Evolutionary conservation across 2,888 invertebrate species (phyloP).

Genomic region (Apeira syringaria): DNA sequence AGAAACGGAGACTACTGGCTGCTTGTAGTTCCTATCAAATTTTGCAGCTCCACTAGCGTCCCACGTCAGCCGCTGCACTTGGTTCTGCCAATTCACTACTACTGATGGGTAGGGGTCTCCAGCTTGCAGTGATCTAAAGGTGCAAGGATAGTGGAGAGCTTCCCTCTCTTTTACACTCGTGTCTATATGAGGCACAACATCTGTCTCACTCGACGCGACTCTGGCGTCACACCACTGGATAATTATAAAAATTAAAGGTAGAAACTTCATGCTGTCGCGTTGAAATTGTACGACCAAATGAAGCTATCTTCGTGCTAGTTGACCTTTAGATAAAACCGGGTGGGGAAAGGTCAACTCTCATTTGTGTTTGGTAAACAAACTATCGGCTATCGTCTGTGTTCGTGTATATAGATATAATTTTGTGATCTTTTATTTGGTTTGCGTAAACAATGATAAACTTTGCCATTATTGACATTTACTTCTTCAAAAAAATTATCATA

Average conservation of each 20-base stretch:
- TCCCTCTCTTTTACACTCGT: conserved; percentile 35
- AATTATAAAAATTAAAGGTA: conserved; percentile 37
- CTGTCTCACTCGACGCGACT: conserved; percentile 40
- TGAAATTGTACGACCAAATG: conserved; percentile 32
- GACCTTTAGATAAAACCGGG: conserved; percentile 39
- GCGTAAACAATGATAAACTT: conserved; percentile 3
- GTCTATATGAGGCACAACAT: conserved; percentile 26
- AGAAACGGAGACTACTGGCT: conserved; percentile 29
- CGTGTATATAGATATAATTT: conserved; percentile 4
- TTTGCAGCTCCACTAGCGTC: conserved; percentile 29
- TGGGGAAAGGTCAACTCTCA: conserved; percentile 42
- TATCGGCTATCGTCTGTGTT: conserved; percentile 15
- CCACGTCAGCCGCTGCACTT: conserved; percentile 43
- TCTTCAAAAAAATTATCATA: too few species aligned
- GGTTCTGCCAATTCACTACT: conserved; percentile 44
- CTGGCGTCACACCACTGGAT: conserved; percentile 42
- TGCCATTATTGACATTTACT: too few species aligned
- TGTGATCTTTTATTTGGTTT: conserved; percentile 15
- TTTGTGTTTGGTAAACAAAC: conserved; percentile 39
- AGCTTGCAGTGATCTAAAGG: conserved; percentile 40
- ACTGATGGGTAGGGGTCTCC: conserved; percentile 51
- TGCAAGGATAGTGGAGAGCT: conserved; percentile 42
- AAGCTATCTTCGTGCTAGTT: conserved; percentile 27
- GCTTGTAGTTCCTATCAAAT: conserved; percentile 32
- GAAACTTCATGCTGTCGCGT: conserved; percentile 48